Conservation (phyloP, 1,140 invertebrate species). For the Belonocnema kinseyi region DNA sequence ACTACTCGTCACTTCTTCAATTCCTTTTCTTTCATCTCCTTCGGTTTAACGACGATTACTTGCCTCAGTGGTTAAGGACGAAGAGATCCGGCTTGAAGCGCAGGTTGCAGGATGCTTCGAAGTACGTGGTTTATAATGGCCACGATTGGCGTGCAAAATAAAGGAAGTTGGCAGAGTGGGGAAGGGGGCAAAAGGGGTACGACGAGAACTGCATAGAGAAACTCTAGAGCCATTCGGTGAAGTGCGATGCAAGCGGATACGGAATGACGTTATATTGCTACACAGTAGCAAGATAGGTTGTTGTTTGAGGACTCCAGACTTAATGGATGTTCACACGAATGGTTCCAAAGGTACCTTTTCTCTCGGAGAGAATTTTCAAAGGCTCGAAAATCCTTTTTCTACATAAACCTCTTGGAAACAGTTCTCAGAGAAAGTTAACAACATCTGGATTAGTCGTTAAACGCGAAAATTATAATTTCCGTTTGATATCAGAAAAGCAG, state of each 20-base stretch:
- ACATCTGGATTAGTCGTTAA: too few species aligned
- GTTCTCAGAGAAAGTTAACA: too few species aligned
- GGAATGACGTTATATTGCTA: conserved; percentile 32
- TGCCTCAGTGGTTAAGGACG: conserved; percentile 36
- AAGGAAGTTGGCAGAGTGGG: background rate
- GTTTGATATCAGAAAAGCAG: too few species aligned
- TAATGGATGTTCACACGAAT: conserved; percentile 22
- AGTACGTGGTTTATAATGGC: conserved; percentile 30
- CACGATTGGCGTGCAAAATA: conserved; percentile 18
- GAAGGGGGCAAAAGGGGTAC: conserved; percentile 4
- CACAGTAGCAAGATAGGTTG: conserved; percentile 1
- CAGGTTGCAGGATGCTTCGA: conserved; percentile 9
- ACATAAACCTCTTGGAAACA: too few species aligned
- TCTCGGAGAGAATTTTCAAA: background rate
- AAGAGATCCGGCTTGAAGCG: conserved; percentile 19
- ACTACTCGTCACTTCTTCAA: background rate
- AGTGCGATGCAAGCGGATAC: conserved; percentile 41
- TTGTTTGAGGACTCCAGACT: conserved; percentile 24
- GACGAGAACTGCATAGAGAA: conserved; percentile 9
- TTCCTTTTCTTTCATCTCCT: conserved; percentile 24
- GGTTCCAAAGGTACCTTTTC: background rate
- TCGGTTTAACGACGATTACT: conserved; percentile 48
- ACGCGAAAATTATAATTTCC: too few species aligned
- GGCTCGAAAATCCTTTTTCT: background rate
- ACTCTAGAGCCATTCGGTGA: conserved; percentile 29